Evolutionary conservation across 1,140 invertebrate species (phyloP).

Genomic region (Chironomus striatipennis): DNA sequence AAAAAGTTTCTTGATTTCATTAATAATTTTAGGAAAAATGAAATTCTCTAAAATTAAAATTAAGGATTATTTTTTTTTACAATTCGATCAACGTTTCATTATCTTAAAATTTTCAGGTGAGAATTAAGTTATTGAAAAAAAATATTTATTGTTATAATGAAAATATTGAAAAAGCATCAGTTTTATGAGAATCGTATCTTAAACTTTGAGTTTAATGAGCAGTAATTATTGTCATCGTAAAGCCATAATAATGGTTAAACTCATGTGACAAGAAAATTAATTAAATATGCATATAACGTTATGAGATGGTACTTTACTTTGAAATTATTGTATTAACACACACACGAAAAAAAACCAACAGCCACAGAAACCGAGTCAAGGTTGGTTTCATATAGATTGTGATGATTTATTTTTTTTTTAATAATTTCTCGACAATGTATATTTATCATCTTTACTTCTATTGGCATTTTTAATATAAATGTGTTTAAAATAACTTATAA

Average conservation of each 20-base stretch:
- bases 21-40: too few species aligned
- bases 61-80: too few species aligned
- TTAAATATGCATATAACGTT: not conserved
- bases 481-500: not conserved
- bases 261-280: not conserved
- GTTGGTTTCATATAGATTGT: not conserved
- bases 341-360: not conserved
- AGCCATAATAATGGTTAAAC: not conserved
- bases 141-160: too few species aligned
- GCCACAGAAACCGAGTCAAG: not conserved
- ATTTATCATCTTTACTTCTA: not conserved
- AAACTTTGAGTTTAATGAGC: too few species aligned
- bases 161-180: too few species aligned
- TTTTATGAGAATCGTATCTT: too few species aligned
- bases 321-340: conserved; percentile 11
- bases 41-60: too few species aligned
- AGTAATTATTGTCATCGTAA: too few species aligned
- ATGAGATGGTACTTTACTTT: not conserved
- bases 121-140: too few species aligned
- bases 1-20: too few species aligned
- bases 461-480: not conserved
- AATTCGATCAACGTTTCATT: too few species aligned
- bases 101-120: too few species aligned
- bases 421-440: not conserved
- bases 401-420: not conserved